Evolutionary conservation across 2,888 invertebrate genomes (phyloP).

Genomic region (Perizoma flavofasciatum): DNA sequence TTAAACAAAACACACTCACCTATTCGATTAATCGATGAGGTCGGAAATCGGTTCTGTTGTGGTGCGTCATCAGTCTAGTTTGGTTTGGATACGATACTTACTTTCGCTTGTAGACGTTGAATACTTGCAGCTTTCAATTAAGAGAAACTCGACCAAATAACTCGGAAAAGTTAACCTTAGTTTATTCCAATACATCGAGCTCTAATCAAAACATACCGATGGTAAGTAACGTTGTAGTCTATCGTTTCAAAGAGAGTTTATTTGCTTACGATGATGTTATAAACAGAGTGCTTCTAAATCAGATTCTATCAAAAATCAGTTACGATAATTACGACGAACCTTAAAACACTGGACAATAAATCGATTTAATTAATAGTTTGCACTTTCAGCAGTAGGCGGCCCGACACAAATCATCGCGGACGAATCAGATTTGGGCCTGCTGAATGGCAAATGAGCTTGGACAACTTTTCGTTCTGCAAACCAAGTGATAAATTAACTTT

Average conservation of each 20-base stretch:
- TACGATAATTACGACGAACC: constrained; percentile 25
- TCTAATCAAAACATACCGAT: too few relatives aligned
- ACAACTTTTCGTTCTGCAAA: constrained; percentile 19
- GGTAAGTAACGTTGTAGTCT: too few relatives aligned
- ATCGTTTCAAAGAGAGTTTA: too few relatives aligned
- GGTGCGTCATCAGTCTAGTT: constrained; percentile 26
- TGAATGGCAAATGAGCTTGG: constrained; percentile 51
- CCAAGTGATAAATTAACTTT: constrained; percentile 38
- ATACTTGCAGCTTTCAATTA: background rate
- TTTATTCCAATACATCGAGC: too few relatives aligned
- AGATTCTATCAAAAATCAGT: constrained; percentile 15
- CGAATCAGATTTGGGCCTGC: constrained; percentile 47
- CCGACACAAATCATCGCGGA: constrained; percentile 50
- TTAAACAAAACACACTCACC: constrained; percentile 67
- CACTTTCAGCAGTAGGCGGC: constrained; percentile 46
- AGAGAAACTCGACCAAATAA: background rate
- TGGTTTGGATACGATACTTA: constrained; percentile 4
- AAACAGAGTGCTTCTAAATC: too few relatives aligned
- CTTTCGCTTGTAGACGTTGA: constrained; percentile 9
- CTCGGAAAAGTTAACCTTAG: background rate
- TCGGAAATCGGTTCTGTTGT: constrained; percentile 47
- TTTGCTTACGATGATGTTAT: too few relatives aligned
- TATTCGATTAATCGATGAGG: constrained; percentile 49
- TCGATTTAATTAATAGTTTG: constrained; percentile 48
- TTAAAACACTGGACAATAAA: constrained; percentile 37